phyloP scores from a whole-genome alignment of 2,113 vertebrate genomes.

The Periophthalmus modestus region DNA sequence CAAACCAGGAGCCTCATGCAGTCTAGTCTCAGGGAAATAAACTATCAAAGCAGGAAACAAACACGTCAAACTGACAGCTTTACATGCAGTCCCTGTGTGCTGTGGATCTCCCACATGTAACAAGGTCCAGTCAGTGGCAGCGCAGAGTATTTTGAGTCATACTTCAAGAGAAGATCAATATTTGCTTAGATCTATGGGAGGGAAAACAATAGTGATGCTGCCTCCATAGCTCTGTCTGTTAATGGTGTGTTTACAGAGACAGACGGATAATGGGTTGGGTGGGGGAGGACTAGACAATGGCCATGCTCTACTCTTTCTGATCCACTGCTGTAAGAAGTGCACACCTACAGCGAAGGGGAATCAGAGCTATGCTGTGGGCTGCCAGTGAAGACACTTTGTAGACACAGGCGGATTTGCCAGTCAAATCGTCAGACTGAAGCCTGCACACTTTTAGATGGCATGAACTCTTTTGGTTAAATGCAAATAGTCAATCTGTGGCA shows the following conservation, averaged over 20 bases:
- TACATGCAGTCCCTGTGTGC: constrained; percentile 41
- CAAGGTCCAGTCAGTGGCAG: constrained; percentile 63
- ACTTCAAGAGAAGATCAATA: constrained; percentile 76
- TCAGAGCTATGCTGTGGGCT: constrained; percentile 21
- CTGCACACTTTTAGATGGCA: constrained; percentile 39
- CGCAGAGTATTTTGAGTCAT: constrained; percentile 67
- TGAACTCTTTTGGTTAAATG: constrained; percentile 66
- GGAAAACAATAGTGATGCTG: constrained; percentile 74
- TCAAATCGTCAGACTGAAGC: constrained; percentile 63
- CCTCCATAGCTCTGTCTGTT: constrained; percentile 68
- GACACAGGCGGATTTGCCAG: constrained; percentile 71
- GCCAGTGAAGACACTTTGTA: constrained; percentile 50
- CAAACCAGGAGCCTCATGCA: constrained; percentile 26
- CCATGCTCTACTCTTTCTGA: constrained; percentile 57
- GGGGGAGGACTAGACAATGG: constrained; percentile 49
- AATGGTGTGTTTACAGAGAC: constrained; percentile 76
- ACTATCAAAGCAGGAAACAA: constrained; percentile 56
- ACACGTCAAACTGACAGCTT: constrained; percentile 33
- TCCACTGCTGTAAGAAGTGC: constrained; percentile 47
- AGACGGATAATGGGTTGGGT: constrained; percentile 72
- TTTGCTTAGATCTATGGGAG: constrained; percentile 75
- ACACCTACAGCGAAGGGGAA: constrained; percentile 21
- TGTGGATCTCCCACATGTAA: constrained; percentile 57
- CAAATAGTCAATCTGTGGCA: constrained; percentile 67
- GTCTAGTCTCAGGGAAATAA: constrained; percentile 52